Evolutionary conservation across 2,888 invertebrate species (phyloP), one percentile per base, ranked within the genome.

Genomic region (Stenurella melanura): DNA sequence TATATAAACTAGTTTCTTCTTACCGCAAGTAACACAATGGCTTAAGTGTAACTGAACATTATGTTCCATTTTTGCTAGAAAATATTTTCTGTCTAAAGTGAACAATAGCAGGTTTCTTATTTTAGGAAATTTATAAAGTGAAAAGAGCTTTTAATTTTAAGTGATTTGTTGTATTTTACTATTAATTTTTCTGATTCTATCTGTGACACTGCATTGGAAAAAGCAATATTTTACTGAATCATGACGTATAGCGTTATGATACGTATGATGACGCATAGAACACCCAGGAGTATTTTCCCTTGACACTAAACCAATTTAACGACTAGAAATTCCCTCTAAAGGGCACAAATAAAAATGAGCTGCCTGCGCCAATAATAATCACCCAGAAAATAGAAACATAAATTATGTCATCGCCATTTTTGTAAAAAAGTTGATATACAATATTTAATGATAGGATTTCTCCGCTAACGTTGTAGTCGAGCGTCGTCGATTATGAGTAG

Each of bases 191-290:
- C 15, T 50, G 6, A 42, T 50, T 50, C 50, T 50, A 42, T 42
- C 50, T 15, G 15, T n/a, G 6, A 50, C 5, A n/a, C n/a, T n/a
- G 4, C 50, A 50, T 50, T 17, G 50, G 42, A 15, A 42, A 42
- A 42, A 4, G 50, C 15, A 50, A 50, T 50, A 50, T n/a, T 50
- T 50, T 17, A 50, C 50, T 50, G n/a, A 50, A 50, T 50, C 50
- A 50, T 50, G 50, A 50, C 50, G n/a, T 50, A 50, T 50, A 50
- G 50, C 50, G 50, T 50, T 50, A 50, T 50, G 50, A 50, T 50
- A 50, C 50, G n/a, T 18, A n/a, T 18, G 72, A 76, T 78, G 80
- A 80, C 80, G 78, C 80, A 80, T 75, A 74, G 76, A 72, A 42
- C 64, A 60, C 80, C 70, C 68, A n/a, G 58, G 70, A 76, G 72